Percentiles rank a stretch among this genome's conserved stretches.
phyloP scores from a whole-genome alignment of 2,888 invertebrate genomes.

The Mermis nigrescens region DNA sequence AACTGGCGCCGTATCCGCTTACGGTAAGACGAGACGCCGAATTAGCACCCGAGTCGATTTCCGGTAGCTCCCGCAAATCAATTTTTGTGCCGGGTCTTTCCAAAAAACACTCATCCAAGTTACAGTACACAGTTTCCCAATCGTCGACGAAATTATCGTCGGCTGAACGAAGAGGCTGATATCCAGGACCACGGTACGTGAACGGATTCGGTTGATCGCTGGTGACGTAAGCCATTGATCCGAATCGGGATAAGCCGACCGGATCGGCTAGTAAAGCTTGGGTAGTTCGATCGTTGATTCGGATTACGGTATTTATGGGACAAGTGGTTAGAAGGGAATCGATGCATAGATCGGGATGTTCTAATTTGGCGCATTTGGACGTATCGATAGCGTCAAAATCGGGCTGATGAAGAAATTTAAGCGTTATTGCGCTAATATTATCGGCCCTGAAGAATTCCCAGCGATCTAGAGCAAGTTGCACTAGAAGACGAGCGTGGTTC shows the following conservation, averaged over 20 bases:
- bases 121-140: too few species aligned
- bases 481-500: slow-evolving; percentile 75
- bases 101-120: too few species aligned
- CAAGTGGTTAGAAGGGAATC: neutral
- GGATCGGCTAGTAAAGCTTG: slow-evolving; percentile 9
- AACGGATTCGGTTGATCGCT: neutral
- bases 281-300: neutral
- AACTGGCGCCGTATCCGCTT: too few species aligned
- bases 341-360: neutral
- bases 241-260: slow-evolving; percentile 12
- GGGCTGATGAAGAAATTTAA: too few species aligned
- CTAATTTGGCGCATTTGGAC: neutral
- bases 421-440: slow-evolving; percentile 77
- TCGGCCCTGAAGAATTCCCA: slow-evolving; percentile 81
- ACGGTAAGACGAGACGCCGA: too few species aligned
- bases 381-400: slow-evolving; percentile 55
- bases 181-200: neutral
- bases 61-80: too few species aligned
- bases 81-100: neutral
- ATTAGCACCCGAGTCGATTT: too few species aligned
- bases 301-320: neutral
- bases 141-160: neutral
- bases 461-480: slow-evolving; percentile 56
- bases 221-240: neutral
- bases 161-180: too few species aligned